Conservation (phyloP, 1,140 invertebrate genomes). For the Drosophila tani region DNA sequence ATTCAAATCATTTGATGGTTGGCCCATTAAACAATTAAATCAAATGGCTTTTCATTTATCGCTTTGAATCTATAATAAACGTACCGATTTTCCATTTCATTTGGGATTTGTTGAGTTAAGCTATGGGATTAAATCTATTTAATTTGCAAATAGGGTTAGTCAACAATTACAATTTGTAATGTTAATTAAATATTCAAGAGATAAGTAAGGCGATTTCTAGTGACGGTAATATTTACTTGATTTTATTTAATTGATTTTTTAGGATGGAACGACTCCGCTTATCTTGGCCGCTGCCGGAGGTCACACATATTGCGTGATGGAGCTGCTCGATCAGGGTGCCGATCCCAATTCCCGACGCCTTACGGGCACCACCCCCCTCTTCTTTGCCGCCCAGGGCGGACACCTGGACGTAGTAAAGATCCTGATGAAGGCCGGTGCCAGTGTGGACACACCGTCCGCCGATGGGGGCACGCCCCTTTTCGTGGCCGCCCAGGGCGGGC, state of each 20-base stretch:
- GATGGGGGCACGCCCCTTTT: slow-evolving; percentile 96
- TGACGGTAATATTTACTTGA: no score
- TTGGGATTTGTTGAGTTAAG: background rate
- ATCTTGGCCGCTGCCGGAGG: slow-evolving; percentile 95
- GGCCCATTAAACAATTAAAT: slow-evolving; percentile 65
- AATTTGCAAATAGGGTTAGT: background rate
- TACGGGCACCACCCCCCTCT: slow-evolving; percentile 95
- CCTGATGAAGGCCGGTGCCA: slow-evolving; percentile 91
- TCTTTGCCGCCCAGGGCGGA: slow-evolving; percentile 96
- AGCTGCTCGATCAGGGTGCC: slow-evolving; percentile 95
- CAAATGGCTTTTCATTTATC: slow-evolving; percentile 23
- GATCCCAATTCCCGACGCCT: slow-evolving; percentile 92
- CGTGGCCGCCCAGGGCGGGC: slow-evolving; percentile 96
- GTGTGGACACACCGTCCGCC: slow-evolving; percentile 93
- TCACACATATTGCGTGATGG: slow-evolving; percentile 93
- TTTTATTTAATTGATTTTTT: no score
- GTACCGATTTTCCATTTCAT: background rate
- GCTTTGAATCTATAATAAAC: slow-evolving; percentile 10
- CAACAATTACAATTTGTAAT: no score
- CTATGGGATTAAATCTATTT: background rate
- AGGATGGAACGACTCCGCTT: slow-evolving; percentile 97
- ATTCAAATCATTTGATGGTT: slow-evolving; percentile 41
- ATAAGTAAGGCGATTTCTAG: no score
- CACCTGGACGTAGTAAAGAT: slow-evolving; percentile 92
- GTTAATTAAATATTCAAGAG: no score